Base-by-base conservation (phyloP, 2,113 vertebrate genomes). In the Colinus virginianus region DNA sequence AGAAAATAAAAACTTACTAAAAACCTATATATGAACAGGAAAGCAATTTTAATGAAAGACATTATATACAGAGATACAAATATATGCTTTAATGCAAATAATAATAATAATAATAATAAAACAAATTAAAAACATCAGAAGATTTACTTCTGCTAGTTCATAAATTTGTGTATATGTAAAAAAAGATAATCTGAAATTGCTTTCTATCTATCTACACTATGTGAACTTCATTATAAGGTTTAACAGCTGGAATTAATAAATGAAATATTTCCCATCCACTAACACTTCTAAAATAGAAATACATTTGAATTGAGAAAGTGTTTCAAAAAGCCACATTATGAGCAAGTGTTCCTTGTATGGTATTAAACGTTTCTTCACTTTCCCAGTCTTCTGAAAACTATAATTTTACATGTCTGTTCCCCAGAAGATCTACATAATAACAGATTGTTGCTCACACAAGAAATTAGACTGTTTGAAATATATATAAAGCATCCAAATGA, bases 101-200 rank as follows among this genome's bases (percentile, higher is more conserved):
- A 43, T 40, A 40, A 12, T 40, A 13, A 40, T 40, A 40, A 40
- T 40, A 40, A 67, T 36, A 36, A 36, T 36, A 4, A 11, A 4
- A 3, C 7, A 72, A 51, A 72, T 72, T 34, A 38, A 30, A 43
- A 84, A 69, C 1, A 30, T 34, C 40, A 49, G 28, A n/a, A 88
- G 66, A 51, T 23, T 26, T 36, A 49, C 6, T 2, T 2, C 8
- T 53, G 4, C 58, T 5, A 28, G 2, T 34, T 43, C 1, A 4
- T 32, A 25, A 6, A 2, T 46, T 40, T 40, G 5, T 28, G 56
- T 75, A 49, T 38, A 15, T 49, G 46, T 19, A 0, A 45, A n/a
- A 45, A 28, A n/a, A 2, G 40, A 12, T 40, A 40, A 56, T 6
- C 11, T 53, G 3, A 18, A 32, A 4, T 5, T 43, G 12, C 6